A percentile compares a stretch with the other conserved stretches of the same genome.
These are phyloP conservation scores for Halisarca cf. caerulea DNA, from an alignment of 37 sponge, comb jelly and placozoan species.

Conservation along the genomic window DNA sequence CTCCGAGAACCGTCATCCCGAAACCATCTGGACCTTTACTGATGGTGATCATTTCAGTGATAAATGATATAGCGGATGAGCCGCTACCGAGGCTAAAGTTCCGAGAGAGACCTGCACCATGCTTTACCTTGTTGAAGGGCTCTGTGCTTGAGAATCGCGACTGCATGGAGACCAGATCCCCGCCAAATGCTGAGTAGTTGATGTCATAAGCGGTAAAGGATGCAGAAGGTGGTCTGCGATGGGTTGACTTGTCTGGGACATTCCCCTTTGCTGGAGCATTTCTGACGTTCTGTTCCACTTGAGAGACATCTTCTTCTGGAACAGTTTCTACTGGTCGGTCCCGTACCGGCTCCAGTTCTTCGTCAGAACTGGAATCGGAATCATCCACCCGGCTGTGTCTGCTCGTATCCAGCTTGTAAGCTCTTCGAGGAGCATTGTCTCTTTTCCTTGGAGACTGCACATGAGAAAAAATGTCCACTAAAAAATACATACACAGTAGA, in stretches of 20 bases:
- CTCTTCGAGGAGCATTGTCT: background rate
- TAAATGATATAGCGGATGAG: background rate
- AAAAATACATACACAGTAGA: no score
- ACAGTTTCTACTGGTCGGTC: background rate
- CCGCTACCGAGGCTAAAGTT: constrained; percentile 1
- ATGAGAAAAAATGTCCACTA: no score
- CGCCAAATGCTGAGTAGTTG: background rate
- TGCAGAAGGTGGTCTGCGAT: background rate
- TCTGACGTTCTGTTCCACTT: no score
- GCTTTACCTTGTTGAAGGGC: background rate
- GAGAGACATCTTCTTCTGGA: background rate
- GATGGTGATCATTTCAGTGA: constrained; percentile 4
- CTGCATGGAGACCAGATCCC: background rate
- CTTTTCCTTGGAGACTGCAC: no score
- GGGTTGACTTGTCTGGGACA: background rate
- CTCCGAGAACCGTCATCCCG: constrained; percentile 25
- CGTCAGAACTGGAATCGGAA: background rate
- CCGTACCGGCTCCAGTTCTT: background rate
- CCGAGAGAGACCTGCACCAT: background rate
- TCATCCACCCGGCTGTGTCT: constrained; percentile 23
- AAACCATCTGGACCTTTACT: constrained; percentile 11
- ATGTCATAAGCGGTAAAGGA: constrained; percentile 11
- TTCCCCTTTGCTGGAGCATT: background rate
- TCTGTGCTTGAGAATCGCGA: background rate
- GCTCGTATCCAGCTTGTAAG: constrained; percentile 8